phyloP scores from a whole-genome alignment of 2,113 vertebrate genomes.

The Pelvicachromis taeniatus region DNA sequence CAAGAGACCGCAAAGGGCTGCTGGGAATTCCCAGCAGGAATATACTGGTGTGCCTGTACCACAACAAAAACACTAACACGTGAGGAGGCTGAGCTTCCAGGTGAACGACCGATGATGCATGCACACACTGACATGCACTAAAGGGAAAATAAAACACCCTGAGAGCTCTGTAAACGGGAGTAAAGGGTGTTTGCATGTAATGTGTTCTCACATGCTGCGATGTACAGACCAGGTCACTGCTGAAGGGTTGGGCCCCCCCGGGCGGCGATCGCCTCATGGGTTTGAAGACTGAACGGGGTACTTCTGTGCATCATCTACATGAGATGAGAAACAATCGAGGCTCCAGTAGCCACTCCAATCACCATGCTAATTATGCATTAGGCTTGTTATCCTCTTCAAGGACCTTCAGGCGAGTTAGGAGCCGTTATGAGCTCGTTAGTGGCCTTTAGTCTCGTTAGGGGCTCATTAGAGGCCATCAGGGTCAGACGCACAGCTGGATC shows the following conservation, averaged over 20 bases:
- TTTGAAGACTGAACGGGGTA: neutral
- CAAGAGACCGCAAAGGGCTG: neutral
- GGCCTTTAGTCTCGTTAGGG: constrained; percentile 7
- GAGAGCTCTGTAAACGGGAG: neutral
- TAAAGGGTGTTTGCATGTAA: neutral
- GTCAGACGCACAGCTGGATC: neutral
- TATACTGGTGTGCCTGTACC: neutral
- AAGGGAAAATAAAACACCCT: neutral
- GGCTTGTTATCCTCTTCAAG: neutral
- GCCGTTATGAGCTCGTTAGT: constrained; percentile 17
- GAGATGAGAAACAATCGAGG: neutral
- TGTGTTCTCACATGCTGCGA: neutral
- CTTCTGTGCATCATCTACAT: neutral
- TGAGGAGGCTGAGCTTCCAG: neutral
- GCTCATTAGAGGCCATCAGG: constrained; percentile 30
- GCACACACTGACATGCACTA: neutral
- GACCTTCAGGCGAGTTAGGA: neutral
- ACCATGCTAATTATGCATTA: constrained; percentile 19
- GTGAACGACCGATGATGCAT: neutral
- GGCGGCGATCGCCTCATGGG: neutral
- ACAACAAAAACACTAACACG: neutral
- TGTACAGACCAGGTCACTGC: neutral
- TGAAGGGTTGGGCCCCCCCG: neutral
- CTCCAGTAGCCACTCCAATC: constrained; percentile 1
- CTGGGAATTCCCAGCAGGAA: neutral